Percentiles rank a stretch among this genome's conserved stretches.
These are phyloP conservation scores for Caenorhabditis sp. DNA, from an alignment of 2,888 invertebrate genomes.

Conservation along the genomic window DNA sequence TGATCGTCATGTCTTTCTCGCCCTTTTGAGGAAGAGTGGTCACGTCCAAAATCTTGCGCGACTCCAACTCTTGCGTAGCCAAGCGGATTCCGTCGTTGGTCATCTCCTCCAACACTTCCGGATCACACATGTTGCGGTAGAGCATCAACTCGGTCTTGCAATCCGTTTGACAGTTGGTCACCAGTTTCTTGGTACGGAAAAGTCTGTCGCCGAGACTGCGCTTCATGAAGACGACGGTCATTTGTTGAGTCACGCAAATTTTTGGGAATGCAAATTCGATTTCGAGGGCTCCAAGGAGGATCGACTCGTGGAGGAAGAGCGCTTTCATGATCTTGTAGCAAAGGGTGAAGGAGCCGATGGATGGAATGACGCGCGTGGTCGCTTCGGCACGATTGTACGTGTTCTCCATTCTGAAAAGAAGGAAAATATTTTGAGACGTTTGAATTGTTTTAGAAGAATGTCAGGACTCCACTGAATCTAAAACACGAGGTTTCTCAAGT, in stretches of 20 bases:
- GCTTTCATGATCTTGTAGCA: not conserved
- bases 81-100: not conserved
- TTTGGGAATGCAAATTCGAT: too few relatives aligned
- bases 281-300: conserved; percentile 1
- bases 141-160: not conserved
- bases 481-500: too few relatives aligned
- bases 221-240: too few relatives aligned
- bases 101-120: not conserved
- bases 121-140: not conserved
- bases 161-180: not conserved
- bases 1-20: not conserved
- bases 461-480: not conserved
- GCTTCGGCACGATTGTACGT: not conserved
- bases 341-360: not conserved
- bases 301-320: not conserved
- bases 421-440: too few relatives aligned
- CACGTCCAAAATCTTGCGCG: not conserved
- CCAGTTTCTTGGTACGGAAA: conserved; percentile 1
- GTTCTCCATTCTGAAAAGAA: conserved; percentile 25
- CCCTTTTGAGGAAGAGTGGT: not conserved
- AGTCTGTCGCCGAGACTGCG: too few relatives aligned
- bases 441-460: too few relatives aligned
- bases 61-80: not conserved
- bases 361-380: not conserved
- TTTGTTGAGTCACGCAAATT: not conserved